Conservation (phyloP, 2,888 invertebrate genomes). For the Aplocera efformata region DNA sequence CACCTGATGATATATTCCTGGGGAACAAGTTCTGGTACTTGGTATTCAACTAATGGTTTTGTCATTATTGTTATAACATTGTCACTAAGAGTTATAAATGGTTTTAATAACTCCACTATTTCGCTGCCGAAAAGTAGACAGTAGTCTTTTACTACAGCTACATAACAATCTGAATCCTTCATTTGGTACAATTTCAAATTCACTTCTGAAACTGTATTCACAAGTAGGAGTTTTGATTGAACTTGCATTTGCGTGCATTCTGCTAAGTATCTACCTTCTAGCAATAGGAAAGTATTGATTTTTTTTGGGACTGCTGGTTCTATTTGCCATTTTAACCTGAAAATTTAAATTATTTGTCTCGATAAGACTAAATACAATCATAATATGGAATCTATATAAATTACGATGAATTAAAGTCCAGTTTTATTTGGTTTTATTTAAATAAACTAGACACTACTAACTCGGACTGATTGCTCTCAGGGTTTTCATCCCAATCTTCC, state of each 20-base stretch:
- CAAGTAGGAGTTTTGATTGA: conserved; percentile 37
- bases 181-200: conserved; percentile 54
- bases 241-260: conserved; percentile 46
- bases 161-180: conserved; percentile 41
- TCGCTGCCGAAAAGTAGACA: conserved; percentile 59
- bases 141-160: conserved; percentile 61
- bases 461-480: conserved; percentile 34
- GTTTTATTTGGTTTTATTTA: background rate
- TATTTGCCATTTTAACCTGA: conserved; percentile 57
- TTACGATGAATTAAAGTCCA: too few species aligned
- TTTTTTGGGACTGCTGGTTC: conserved; percentile 34
- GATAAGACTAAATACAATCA: too few species aligned
- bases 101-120: conserved; percentile 55
- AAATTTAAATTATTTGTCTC: conserved; percentile 16
- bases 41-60: conserved; percentile 64
- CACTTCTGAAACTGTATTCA: conserved; percentile 50
- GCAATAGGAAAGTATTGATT: conserved; percentile 53
- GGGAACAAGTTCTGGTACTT: conserved; percentile 36
- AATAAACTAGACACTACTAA: conserved; percentile 24
- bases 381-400: too few species aligned
- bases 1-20: conserved; percentile 52
- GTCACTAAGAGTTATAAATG: conserved; percentile 43
- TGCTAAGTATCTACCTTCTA: conserved; percentile 65
- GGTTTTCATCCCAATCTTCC: conserved; percentile 72
- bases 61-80: conserved; percentile 57